Base-by-base conservation (phyloP, 2,113 vertebrate genomes). In the Columba janthina region DNA sequence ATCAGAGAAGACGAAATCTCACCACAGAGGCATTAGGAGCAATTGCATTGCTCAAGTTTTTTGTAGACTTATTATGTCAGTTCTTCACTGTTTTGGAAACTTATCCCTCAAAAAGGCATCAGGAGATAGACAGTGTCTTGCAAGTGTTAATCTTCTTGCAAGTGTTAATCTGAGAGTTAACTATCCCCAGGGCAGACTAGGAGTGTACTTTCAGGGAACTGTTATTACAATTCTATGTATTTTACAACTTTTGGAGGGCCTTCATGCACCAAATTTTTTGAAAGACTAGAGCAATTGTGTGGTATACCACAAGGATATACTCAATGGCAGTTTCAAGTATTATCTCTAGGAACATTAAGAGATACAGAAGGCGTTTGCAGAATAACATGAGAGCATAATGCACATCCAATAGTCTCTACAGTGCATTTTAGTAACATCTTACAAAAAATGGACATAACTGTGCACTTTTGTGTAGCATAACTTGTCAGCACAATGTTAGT, bases 1-100 rank as follows among this genome's bases (percentile, higher is more conserved):
- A 66, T n/a, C 29, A 91, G 32, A 92, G 62, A 90, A 91, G n/a
- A 86, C 48, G 71, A 96, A 97, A 89, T 20, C 48, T 97, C 85
- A 84, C 70, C 51, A 69, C 84, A 61, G 56, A 92, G 74, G 65
- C 42, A 42, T 46, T 53, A 58, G 28, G 58, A 87, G 10, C 58
- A 93, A 94, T 64, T 64, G 18, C 12, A 64, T 84, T 62, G 22
- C 12, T 72, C 53, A 84, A n/a, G 44, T 91, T 96, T 90, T 80
- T 61, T 17, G 3, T 56, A 44, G 53, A 53, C 51, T 85, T 85
- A 69, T 61, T 69, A 93, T 64, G 50, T 64, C 66, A 78, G 32
- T 77, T 96, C 80, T 90, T 96, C 65, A 93, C 44, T 69, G 31
- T 72, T 12, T 34, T 88, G 77, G 67, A 94, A 71, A 58, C 12